Evolutionary conservation across 2,888 invertebrate genomes (phyloP), one percentile per base, ranked within the genome.

Genomic region (Aradus depressus): DNA sequence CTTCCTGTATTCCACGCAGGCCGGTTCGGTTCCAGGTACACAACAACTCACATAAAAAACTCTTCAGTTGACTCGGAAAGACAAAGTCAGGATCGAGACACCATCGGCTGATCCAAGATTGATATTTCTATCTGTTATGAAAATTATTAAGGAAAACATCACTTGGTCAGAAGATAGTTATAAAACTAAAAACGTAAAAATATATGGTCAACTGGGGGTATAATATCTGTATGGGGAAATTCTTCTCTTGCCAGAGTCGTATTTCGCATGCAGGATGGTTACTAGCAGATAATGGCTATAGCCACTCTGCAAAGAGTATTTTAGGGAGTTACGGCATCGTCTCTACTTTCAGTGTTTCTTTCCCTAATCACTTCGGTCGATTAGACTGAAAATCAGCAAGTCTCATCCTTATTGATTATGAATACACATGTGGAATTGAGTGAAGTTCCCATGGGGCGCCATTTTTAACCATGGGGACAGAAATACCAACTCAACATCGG

Each of bases 31-130:
- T n/a, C n/a, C n/a, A n/a, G n/a, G n/a, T n/a, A n/a, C n/a, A n/a
- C n/a, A n/a, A n/a, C n/a, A n/a, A n/a, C 31, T 81, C 76, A 83
- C 82, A 83, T 82, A 67, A 82, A 83, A 72, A 82, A 82, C 73
- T 83, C 82, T 71, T 79, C 79, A 60, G 81, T 81, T 70, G 82
- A 82, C 76, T 81, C 80, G 61, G 81, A 81, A 66, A 81, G 73
- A 70, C 80, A 78, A 73, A 81, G 83, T 84, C 83, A 83, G 78
- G 82, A 78, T 65, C 78, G 76, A 66, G 86, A 84, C 14, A 65
- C 64, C 54, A 64, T 63, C 31, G 86, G 86, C 62, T 87, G 75
- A 66, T 88, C 87, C 58, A 89, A 72, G 66, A 91, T 81, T 57
- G 89, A 88, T 63, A 92, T 88, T 72, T 92, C 91, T 73, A 92